Evolutionary conservation across 2,888 invertebrate genomes (phyloP), one percentile per base, ranked within the genome.

Genomic region (Polydrusus cervinus): DNA sequence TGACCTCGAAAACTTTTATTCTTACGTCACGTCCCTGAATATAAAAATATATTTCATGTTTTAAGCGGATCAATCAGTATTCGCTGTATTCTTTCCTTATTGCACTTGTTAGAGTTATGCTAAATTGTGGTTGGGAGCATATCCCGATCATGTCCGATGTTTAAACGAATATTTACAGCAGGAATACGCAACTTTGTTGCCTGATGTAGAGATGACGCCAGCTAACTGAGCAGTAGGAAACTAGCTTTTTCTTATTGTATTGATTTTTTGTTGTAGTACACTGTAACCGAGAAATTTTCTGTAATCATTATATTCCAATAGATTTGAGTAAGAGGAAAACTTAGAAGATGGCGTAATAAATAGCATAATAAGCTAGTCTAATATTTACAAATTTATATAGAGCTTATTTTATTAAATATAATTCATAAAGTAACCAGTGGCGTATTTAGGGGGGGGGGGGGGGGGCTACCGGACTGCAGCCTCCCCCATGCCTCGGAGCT

Each of bases 121-220:
- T 25, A 25, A 3, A 25, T 25, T 25, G 25, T 25, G 5, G 25
- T 25, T 25, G 1, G 25, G 25, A 25, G 3, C 25, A 25, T 1
- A 43, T n/a, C 6, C 9, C 47, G 47, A 16, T 30, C 55, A 34
- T 30, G 1, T 34, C n/a, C 30, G 25, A 53, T 11, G 14, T 8
- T n/a, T 14, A 55, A 55, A 55, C n/a, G 53, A 55, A n/a, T 14
- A 34, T 14, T 8, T 13, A 34, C 55, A 34, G 55, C n/a, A 14
- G 9, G 14, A 55, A 55, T 55, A 14, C 7, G 34, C 5, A 34
- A 11, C 14, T 14, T 55, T 6, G 14, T 9, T 1, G 0, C 2
- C 1, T 55, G n/a, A 14, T 9, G 0, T 0, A 7, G 14, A 55
- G 55, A 34, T 30, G 55, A 30, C 55, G 14, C 55, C 34, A 55